Base-by-base conservation (phyloP, 1,140 invertebrate genomes). In the Drosophila neocordata region DNA sequence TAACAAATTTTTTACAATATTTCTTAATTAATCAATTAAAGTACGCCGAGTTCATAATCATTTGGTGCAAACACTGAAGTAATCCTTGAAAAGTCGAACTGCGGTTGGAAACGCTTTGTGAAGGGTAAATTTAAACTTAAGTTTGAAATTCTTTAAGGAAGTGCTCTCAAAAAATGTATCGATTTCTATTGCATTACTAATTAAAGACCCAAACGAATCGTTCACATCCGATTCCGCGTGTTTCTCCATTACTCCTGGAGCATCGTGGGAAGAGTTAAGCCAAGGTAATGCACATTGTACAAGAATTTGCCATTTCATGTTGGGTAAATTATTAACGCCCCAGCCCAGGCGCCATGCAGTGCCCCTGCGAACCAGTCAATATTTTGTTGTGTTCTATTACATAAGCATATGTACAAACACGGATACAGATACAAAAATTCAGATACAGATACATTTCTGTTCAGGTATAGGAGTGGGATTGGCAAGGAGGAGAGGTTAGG, bases 241-340 rank as follows among this genome's bases (percentile, higher is more conserved):
- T 20, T 48, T 20, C 41, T 20, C 15, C 18, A 20, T 18, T 18
- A 48, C 15, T 20, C 27, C 27, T 9, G 8, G 20, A 20, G 18
- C 41, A 9, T 20, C 15, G 41, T 31, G 15, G 8, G 22, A 34
- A 55, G 52, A 11, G 52, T 34, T 34, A 18, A 56, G 15, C n/a
- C 20, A n/a, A 12, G 22, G n/a, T 34, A 15, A 34, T 56, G 24
- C 53, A 56, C 53, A 34, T 34, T 34, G 15, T 34, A 35, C 1
- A 56, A 56, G 53, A 56, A 27, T 56, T 34, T 34, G 53, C 27
- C 53, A 66, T 44, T 62, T 74, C 63, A 52, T 74, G 58, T 63
- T 74, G 70, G 27, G 37, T 58, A 53, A 62, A 61, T 62, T 71
- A 62, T 64, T 57, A 62, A 37, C 31, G 56, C 35, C 31, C 18